Conservation (phyloP, 1,140 invertebrate genomes). For the Drosophila triauraria region DNA sequence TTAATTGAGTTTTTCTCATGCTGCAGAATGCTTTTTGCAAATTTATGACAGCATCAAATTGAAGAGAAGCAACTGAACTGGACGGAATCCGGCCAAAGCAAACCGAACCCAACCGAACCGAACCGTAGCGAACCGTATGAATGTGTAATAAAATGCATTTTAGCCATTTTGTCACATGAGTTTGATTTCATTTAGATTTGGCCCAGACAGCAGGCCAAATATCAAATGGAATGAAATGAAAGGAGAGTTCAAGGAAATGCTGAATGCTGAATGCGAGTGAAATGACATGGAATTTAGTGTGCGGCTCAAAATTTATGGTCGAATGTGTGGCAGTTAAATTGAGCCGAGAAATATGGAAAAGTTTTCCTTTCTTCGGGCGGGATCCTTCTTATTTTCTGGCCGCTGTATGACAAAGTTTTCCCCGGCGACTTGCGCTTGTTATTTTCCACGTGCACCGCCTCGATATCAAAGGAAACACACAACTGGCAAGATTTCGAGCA, state of each 20-base stretch:
- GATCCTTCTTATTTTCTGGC: conserved; percentile 7
- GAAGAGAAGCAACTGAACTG: conserved; percentile 21
- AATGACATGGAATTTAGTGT: conserved; percentile 45
- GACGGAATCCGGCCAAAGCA: conserved; percentile 17
- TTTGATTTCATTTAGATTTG: conserved; percentile 66
- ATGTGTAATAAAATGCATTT: conserved; percentile 70
- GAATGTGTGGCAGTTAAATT: conserved; percentile 46
- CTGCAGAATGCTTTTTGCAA: conserved; percentile 49
- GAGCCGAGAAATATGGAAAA: conserved; percentile 42
- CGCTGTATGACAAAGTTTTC: conserved; percentile 44
- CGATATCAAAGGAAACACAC: conserved; percentile 48
- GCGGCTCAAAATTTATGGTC: conserved; percentile 43
- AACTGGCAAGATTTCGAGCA: conserved; percentile 39
- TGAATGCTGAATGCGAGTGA: conserved; percentile 34
- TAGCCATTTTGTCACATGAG: conserved; percentile 65
- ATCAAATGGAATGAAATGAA: conserved; percentile 43
- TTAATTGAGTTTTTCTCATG: conserved; percentile 77
- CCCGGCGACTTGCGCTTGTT: conserved; percentile 13
- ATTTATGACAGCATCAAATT: conserved; percentile 52
- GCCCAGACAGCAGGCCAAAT: conserved; percentile 19
- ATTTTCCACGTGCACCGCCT: conserved; percentile 34
- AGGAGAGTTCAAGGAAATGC: conserved; percentile 27
- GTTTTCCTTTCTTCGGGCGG: neutral
- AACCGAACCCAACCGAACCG: conserved; percentile 32
- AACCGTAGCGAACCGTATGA: conserved; percentile 45